These are phyloP conservation scores for Scaptomyza polygonia DNA, from an alignment of 2,888 invertebrate genomes.

Conservation along the genomic window DNA sequence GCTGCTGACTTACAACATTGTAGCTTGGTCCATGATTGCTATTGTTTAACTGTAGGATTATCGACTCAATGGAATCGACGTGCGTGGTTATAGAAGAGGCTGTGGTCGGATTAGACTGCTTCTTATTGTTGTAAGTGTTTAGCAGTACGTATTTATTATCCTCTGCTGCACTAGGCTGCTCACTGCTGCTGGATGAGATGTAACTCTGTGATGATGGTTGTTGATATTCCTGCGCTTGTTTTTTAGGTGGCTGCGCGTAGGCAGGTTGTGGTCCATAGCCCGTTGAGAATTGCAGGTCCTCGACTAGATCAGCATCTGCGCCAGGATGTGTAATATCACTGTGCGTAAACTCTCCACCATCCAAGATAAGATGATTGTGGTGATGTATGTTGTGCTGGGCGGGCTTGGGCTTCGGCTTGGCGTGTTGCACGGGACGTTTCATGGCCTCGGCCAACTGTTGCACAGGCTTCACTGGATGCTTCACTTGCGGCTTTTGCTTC, in stretches of 20 bases:
- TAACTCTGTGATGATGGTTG: conserved; percentile 85
- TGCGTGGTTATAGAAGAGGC: conserved; percentile 82
- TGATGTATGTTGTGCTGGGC: conserved; percentile 57
- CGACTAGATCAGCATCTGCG: conserved; percentile 88
- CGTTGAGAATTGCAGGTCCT: conserved; percentile 85
- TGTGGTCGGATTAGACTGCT: conserved; percentile 69
- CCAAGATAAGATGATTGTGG: conserved; percentile 74
- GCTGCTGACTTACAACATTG: conserved; percentile 63
- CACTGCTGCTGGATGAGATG: conserved; percentile 25
- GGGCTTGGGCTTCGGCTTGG: conserved; percentile 50
- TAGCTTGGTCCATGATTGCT: conserved; percentile 83
- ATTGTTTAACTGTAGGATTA: conserved; percentile 88
- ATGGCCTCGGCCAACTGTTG: conserved; percentile 60
- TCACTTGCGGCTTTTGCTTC: conserved; percentile 29
- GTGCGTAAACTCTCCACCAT: conserved; percentile 85
- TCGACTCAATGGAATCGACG: conserved; percentile 86
- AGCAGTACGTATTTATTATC: conserved; percentile 83
- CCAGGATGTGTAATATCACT: conserved; percentile 87
- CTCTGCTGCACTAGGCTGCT: conserved; percentile 57
- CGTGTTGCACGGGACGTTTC: conserved; percentile 54
- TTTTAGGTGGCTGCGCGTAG: conserved; percentile 76
- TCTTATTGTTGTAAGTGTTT: conserved; percentile 71
- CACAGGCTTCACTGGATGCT: conserved; percentile 30
- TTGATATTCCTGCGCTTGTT: conserved; percentile 82
- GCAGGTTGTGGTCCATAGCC: conserved; percentile 85